Evolutionary conservation across 2,888 invertebrate genomes (phyloP).

Genomic region (Melinaea menophilus): DNA sequence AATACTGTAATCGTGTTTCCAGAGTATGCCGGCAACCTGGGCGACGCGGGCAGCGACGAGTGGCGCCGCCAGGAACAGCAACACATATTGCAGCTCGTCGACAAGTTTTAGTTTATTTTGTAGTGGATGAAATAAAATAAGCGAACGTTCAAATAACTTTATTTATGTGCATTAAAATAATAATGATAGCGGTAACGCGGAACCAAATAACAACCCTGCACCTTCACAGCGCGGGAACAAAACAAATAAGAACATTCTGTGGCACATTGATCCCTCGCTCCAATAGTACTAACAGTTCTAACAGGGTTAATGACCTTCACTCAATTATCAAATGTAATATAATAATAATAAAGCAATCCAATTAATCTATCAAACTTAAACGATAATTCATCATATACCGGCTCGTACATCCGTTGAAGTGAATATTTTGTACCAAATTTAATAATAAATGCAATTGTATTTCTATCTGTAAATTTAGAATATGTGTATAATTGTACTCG

Average conservation of each 20-base stretch:
- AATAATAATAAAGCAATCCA: not conserved
- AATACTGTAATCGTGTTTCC: conserved; percentile 23
- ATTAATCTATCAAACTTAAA: not conserved
- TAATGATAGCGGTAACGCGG: conserved; percentile 37
- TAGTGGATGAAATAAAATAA: conserved; percentile 18
- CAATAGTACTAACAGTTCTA: too few species aligned
- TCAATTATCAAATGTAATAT: not conserved
- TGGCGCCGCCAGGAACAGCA: conserved; percentile 94
- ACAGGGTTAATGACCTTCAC: too few species aligned
- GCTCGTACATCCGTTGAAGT: not conserved
- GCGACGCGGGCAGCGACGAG: conserved; percentile 90
- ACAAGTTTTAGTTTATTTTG: conserved; percentile 86
- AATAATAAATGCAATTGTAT: not conserved
- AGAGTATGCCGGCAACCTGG: conserved; percentile 98
- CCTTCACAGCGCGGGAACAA: conserved; percentile 16
- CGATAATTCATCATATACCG: not conserved
- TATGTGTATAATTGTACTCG: not conserved
- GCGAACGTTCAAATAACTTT: conserved; percentile 27
- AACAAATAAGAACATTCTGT: conserved; percentile 10
- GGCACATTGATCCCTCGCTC: too few species aligned
- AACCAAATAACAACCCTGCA: conserved; percentile 37
- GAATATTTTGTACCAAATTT: not conserved
- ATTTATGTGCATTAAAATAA: conserved; percentile 25
- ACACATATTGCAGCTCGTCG: conserved; percentile 93
- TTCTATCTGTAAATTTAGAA: not conserved